phyloP scores from a whole-genome alignment of 2,888 invertebrate genomes.

The Podotricha telesiphe region DNA sequence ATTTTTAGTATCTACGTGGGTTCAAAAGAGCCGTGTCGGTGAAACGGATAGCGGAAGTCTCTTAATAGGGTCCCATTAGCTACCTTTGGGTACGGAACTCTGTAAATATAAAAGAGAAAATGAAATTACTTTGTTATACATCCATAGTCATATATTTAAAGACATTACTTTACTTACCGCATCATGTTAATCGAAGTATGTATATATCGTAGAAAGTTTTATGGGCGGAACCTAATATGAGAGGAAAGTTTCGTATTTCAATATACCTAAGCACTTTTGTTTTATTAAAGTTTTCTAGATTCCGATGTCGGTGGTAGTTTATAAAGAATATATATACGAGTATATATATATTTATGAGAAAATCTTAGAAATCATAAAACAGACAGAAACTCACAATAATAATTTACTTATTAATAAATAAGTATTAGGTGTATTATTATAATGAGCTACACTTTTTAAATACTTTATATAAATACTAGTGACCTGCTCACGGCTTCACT shows the following conservation, averaged over 20 bases:
- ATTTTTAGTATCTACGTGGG: background rate
- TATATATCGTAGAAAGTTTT: background rate
- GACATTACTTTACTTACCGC: background rate
- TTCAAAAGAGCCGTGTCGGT: constrained; percentile 1
- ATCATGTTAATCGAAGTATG: background rate
- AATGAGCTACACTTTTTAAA: too few relatives aligned
- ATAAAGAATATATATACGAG: constrained; percentile 1
- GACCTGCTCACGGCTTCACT: too few relatives aligned
- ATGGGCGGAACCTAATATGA: constrained; percentile 13
- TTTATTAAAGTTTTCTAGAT: constrained; percentile 17
- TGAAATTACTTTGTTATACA: constrained; percentile 9
- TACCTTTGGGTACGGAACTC: constrained; percentile 15
- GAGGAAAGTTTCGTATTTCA: constrained; percentile 17
- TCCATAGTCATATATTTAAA: background rate
- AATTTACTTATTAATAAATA: too few relatives aligned
- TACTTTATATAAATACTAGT: too few relatives aligned
- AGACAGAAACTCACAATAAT: too few relatives aligned
- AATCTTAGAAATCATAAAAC: constrained; percentile 16
- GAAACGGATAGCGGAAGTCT: constrained; percentile 16
- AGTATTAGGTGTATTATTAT: too few relatives aligned
- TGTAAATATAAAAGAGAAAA: constrained; percentile 17
- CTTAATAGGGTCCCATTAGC: constrained; percentile 18
- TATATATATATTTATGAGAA: background rate
- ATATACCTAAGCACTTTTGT: constrained; percentile 13
- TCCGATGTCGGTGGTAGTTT: background rate